Evolutionary conservation across 2,113 vertebrate species (phyloP), one percentile per base, ranked within the genome.

Genomic region (Pithys albifrons): DNA sequence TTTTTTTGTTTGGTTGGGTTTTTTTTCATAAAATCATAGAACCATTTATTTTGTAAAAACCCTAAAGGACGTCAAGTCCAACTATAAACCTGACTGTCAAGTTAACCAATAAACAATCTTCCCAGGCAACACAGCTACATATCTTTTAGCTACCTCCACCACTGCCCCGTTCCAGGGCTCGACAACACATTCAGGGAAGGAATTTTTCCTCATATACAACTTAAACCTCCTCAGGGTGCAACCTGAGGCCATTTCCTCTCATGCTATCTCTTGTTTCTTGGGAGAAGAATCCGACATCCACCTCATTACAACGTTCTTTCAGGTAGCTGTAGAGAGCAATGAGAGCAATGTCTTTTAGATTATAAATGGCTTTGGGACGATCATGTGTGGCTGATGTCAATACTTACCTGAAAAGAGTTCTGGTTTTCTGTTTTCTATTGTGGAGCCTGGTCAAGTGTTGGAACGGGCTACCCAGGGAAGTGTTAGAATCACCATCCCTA

Each of bases 241-340:
- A 65, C 19, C 9, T 37, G 19, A 72, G 10, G 6, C 6, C 6
- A 13, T 67, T 76, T 62, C 8, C 2, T 52, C 12, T 62, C 12
- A 6, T 31, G 4, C 20, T 64, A 12, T 25, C 1, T 25, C 8
- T 59, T 46, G 3, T 33, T 55, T 33, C 28, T 7, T 70, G 23
- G 8, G 29, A 69, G 7, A 52, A 64, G 19, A 48, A 15, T 19
- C 37, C 0, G 0, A 67, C 18, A 12, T 6, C 1, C 4, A 19
- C 6, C 8, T 79, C 7, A 1, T 35, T 54, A 23, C n/a, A 70
- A 12, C 14, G 20, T 69, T 24, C 19, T 55, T 75, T 55, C 35
- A 23, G 11, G 4, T 9, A 27, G 35, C 3, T 62, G 5, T 52
- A 43, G 8, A 24, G 7, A 33, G 2, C 2, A 5, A 39, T n/a